Conservation (phyloP, 2,888 invertebrate species). For the Philereme transversata region DNA sequence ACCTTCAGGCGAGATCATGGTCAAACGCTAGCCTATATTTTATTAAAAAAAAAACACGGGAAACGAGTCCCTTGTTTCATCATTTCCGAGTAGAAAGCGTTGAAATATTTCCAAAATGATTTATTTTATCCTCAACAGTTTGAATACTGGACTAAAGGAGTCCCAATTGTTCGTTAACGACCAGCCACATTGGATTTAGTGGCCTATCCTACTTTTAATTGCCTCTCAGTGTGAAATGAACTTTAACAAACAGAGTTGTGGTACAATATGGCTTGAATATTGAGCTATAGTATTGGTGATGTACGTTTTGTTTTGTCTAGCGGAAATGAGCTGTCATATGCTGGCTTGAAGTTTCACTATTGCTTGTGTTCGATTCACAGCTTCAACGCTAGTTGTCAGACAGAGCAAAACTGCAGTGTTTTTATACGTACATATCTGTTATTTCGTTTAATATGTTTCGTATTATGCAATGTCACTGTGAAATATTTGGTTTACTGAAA, state of each 20-base stretch:
- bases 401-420: too few species aligned
- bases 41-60: slow-evolving; percentile 18
- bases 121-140: slow-evolving; percentile 22
- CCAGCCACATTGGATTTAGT: slow-evolving; percentile 5
- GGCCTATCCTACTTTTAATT: neutral
- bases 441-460: too few species aligned
- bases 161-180: slow-evolving; percentile 21
- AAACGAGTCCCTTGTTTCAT: slow-evolving; percentile 19
- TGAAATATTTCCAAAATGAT: slow-evolving; percentile 21
- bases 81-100: slow-evolving; percentile 21
- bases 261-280: neutral
- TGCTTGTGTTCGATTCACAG: neutral
- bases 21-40: too few species aligned
- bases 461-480: neutral
- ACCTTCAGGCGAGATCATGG: too few species aligned
- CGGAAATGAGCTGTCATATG: neutral
- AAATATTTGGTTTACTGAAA: neutral
- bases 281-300: neutral
- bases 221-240: slow-evolving; percentile 1
- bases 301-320: neutral
- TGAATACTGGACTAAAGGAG: slow-evolving; percentile 15
- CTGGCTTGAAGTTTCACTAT: slow-evolving; percentile 2
- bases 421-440: too few species aligned
- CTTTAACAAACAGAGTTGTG: neutral
- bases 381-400: neutral